Conservation (phyloP, 2,797 vertebrate genomes). For the Chelonia mydas region DNA sequence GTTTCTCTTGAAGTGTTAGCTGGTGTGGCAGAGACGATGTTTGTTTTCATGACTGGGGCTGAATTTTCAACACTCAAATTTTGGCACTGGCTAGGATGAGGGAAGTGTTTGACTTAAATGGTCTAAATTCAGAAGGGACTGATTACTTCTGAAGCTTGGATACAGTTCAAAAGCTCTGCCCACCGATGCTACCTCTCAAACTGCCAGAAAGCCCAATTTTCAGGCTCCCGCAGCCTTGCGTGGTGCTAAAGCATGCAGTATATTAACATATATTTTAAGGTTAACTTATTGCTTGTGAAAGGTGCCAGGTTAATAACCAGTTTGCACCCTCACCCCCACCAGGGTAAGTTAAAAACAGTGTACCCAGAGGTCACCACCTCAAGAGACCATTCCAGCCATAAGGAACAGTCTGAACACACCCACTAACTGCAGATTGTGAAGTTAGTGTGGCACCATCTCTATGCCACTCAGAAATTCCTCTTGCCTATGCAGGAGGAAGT, state of each 20-base stretch:
- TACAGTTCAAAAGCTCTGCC: not conserved
- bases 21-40: not conserved
- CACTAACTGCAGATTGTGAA: no score
- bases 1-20: not conserved
- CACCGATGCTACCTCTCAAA: not conserved
- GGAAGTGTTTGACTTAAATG: not conserved
- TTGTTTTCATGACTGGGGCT: not conserved
- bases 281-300: not conserved
- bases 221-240: not conserved
- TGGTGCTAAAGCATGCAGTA: not conserved
- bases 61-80: not conserved
- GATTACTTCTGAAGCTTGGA: not conserved
- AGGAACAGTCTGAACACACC: not conserved
- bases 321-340: not conserved
- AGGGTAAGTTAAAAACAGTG: no score
- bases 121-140: not conserved
- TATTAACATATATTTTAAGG: not conserved
- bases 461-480: not conserved
- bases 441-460: not conserved
- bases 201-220: not conserved
- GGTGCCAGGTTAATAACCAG: not conserved
- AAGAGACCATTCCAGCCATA: not conserved
- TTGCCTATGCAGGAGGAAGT: not conserved
- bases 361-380: no score
- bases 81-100: not conserved